A percentile compares a stretch with the other conserved stretches of the same genome.
These are phyloP conservation scores for Sinodicranocentrus sp. DNA, from an alignment of 2,888 invertebrate species.

Conservation along the genomic window DNA sequence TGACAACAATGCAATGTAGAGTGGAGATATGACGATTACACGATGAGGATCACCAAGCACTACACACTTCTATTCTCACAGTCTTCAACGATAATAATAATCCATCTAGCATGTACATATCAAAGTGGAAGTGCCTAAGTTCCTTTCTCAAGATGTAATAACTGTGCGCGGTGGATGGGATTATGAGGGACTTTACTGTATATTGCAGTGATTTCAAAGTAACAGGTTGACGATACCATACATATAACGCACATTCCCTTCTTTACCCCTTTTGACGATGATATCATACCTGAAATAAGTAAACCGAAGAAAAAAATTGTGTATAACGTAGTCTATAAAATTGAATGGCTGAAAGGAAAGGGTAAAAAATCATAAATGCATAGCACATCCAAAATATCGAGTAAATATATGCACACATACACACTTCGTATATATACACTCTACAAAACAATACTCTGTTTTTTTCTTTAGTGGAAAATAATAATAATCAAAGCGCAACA, in stretches of 20 bases:
- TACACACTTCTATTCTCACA: too few species aligned
- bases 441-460: conserved; percentile 19
- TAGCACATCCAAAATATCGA: conserved; percentile 14
- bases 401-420: too few species aligned
- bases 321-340: not conserved
- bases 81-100: too few species aligned
- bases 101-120: too few species aligned
- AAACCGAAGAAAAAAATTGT: not conserved
- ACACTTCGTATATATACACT: not conserved
- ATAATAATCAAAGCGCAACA: conserved; percentile 36
- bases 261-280: conserved; percentile 4
- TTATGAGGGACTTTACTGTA: not conserved
- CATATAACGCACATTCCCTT: too few species aligned
- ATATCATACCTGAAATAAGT: conserved; percentile 14
- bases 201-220: conserved; percentile 9
- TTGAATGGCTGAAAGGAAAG: conserved; percentile 28
- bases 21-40: too few species aligned
- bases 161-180: too few species aligned
- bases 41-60: too few species aligned
- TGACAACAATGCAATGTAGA: too few species aligned
- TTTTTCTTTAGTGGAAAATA: not conserved
- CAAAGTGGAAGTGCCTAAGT: too few species aligned
- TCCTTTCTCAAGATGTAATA: too few species aligned
- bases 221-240: too few species aligned
- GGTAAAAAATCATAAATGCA: conserved; percentile 41